Evolutionary conservation across 2,888 invertebrate species (phyloP).

Genomic region (Dioctria rufipes): DNA sequence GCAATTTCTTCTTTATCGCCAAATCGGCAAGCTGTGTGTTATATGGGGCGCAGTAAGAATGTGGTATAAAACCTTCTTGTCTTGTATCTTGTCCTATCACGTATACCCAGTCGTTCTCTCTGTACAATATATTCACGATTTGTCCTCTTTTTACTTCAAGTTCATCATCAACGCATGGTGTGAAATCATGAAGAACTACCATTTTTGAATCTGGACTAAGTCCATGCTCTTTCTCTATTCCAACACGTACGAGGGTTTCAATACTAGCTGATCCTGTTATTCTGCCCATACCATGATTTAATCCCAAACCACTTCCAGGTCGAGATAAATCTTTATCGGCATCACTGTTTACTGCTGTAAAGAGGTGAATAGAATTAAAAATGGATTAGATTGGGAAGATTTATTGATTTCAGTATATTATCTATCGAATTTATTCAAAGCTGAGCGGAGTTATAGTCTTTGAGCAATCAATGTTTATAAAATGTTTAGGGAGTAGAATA

Average conservation of each 20-base stretch:
- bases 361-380: conserved; percentile 56
- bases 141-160: conserved; percentile 91
- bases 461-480: too few relatives aligned
- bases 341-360: conserved; percentile 81
- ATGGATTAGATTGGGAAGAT: too few relatives aligned
- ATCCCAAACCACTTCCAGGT: conserved; percentile 75
- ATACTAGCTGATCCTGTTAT: conserved; percentile 96
- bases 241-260: conserved; percentile 71
- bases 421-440: too few relatives aligned
- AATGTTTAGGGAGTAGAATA: too few relatives aligned
- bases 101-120: conserved; percentile 98
- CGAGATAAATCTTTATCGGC: conserved; percentile 82
- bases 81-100: conserved; percentile 92
- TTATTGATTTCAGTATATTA: too few relatives aligned
- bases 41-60: conserved; percentile 92
- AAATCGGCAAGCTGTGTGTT: conserved; percentile 85
- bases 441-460: too few relatives aligned
- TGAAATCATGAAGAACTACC: conserved; percentile 95
- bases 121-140: conserved; percentile 93
- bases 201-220: conserved; percentile 94
- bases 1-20: conserved; percentile 89
- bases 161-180: conserved; percentile 95
- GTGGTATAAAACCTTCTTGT: conserved; percentile 95
- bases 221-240: conserved; percentile 93
- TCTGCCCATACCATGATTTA: conserved; percentile 88